Conservation (phyloP, 2,797 vertebrate genomes). For the Ctenochaetus hawaiiensis region DNA sequence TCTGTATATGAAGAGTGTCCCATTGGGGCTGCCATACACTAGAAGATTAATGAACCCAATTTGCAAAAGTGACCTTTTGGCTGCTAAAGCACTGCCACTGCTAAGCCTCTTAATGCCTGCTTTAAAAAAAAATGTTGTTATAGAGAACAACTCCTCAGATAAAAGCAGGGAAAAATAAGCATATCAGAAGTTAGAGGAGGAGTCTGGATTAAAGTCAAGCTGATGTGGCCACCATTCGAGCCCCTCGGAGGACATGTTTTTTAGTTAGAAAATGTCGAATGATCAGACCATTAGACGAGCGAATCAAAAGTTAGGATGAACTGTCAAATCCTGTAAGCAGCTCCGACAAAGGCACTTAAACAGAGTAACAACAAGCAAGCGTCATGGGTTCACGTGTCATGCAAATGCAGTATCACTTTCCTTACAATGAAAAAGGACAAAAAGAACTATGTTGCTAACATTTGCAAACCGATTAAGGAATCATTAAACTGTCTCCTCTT, state of each 20-base stretch:
- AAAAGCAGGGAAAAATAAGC: constrained; percentile 75
- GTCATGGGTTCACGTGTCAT: neutral
- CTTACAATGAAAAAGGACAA: constrained; percentile 3
- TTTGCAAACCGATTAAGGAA: constrained; percentile 18
- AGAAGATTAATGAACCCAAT: constrained; percentile 90
- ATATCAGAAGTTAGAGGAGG: constrained; percentile 68
- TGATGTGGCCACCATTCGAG: constrained; percentile 60
- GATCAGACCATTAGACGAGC: constrained; percentile 59
- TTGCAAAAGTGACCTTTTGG: constrained; percentile 89
- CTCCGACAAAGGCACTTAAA: constrained; percentile 32
- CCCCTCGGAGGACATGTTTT: constrained; percentile 56
- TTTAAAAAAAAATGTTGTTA: constrained; percentile 81
- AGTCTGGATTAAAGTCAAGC: constrained; percentile 75
- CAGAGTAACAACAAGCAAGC: constrained; percentile 31
- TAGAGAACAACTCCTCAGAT: constrained; percentile 80
- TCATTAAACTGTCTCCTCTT: constrained; percentile 19
- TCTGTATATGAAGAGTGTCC: constrained; percentile 84
- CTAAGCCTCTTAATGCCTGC: constrained; percentile 87
- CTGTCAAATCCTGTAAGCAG: constrained; percentile 22
- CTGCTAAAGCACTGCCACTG: constrained; percentile 78
- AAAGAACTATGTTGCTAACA: constrained; percentile 15
- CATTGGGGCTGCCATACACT: constrained; percentile 81
- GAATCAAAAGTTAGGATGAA: constrained; percentile 33
- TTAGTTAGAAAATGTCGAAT: constrained; percentile 40
- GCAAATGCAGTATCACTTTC: constrained; percentile 7